Conservation (phyloP, 2,113 vertebrate species). For the Eretmochelys imbricata region DNA sequence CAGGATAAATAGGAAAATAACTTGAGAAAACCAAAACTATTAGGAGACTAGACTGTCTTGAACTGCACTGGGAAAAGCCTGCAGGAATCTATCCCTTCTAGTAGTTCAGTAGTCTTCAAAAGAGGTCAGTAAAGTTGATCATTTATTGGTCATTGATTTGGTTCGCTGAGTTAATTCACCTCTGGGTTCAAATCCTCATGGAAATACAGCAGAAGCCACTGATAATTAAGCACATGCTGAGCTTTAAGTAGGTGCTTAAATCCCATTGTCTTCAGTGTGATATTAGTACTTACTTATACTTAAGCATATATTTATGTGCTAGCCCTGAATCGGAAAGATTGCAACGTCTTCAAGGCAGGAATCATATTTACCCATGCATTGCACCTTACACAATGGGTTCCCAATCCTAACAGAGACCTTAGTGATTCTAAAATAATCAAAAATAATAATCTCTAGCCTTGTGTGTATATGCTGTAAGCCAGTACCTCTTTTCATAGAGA, state of each 20-base stretch:
- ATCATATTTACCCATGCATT: not conserved
- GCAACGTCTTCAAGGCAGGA: constrained; percentile 8
- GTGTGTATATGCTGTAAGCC: not conserved
- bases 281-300: not conserved
- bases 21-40: not conserved
- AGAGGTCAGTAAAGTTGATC: not conserved
- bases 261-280: not conserved
- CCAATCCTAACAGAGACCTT: not conserved
- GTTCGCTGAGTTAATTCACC: not conserved
- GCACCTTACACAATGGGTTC: not conserved
- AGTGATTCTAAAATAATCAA: not conserved
- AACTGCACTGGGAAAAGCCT: not conserved
- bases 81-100: not conserved
- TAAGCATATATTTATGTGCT: not conserved
- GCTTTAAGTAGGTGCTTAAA: not conserved
- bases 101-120: not conserved
- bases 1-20: constrained; percentile 33
- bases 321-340: not conserved
- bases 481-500: not conserved
- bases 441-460: not conserved
- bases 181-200: not conserved
- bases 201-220: not conserved
- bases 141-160: not conserved
- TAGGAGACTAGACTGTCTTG: not conserved
- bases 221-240: not conserved